Conservation (phyloP, 2,797 vertebrate species). For the Tauraco hartlaubi region DNA sequence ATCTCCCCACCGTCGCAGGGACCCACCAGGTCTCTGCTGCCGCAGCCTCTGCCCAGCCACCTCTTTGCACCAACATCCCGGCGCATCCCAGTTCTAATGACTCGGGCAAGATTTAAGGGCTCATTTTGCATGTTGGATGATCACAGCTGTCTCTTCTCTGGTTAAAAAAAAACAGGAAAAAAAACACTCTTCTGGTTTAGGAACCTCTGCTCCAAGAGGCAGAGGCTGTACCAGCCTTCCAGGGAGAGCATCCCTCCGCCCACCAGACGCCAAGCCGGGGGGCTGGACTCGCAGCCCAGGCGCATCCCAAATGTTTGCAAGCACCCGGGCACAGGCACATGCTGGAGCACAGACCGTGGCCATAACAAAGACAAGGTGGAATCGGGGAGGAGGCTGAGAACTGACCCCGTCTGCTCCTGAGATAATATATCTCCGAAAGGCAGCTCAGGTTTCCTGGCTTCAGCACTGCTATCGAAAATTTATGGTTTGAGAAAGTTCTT, state of each 20-base stretch:
- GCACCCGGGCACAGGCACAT: rapidly evolving
- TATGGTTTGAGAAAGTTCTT: conserved; percentile 81
- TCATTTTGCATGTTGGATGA: neutral
- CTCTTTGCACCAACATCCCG: neutral
- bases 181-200: neutral
- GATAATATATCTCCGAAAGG: conserved; percentile 36
- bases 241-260: neutral
- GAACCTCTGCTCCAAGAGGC: neutral
- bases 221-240: neutral
- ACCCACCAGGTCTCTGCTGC: neutral
- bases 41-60: neutral
- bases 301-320: rapidly evolving
- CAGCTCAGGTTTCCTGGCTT: conserved; percentile 70
- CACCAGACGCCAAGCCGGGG: neutral
- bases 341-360: rapidly evolving
- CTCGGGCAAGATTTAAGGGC: neutral
- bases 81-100: neutral
- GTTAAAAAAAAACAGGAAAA: neutral
- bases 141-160: neutral
- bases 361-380: neutral
- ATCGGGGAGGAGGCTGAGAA: neutral
- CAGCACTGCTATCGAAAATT: conserved; percentile 70
- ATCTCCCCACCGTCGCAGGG: neutral
- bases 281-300: neutral
- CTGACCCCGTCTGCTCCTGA: conserved; percentile 63